Percentiles rank a stretch among this genome's conserved stretches.
These are phyloP conservation scores for Arnoldichthys spilopterus DNA, from an alignment of 2,797 vertebrate genomes.

Conservation along the genomic window DNA sequence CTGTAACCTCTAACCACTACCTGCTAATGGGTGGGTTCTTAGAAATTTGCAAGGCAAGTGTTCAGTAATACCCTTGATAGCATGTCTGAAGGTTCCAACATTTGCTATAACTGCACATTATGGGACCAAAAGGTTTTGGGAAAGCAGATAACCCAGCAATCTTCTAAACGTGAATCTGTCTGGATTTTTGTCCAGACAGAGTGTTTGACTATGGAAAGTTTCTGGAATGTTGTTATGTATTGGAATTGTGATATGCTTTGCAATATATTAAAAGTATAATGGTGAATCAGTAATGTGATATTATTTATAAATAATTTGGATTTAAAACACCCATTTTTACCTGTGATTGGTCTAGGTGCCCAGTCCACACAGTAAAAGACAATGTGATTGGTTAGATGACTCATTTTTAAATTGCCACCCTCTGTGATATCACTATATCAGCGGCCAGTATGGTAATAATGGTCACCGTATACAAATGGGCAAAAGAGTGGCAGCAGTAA, in stretches of 20 bases:
- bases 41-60: background rate
- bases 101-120: conserved; percentile 24
- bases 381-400: no score
- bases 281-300: no score
- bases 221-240: background rate
- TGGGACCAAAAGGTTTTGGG: background rate
- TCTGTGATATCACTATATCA: no score
- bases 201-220: background rate
- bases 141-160: background rate
- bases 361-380: no score
- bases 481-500: background rate
- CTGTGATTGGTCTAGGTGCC: no score
- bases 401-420: no score
- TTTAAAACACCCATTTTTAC: no score
- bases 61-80: conserved; percentile 17
- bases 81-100: conserved; percentile 10
- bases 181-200: background rate
- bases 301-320: no score
- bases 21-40: conserved; percentile 26
- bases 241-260: background rate
- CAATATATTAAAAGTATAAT: background rate
- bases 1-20: conserved; percentile 28
- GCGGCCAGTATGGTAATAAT: no score
- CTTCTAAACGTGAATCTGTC: background rate
- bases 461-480: no score